Evolutionary conservation across 1,140 invertebrate genomes (phyloP), one percentile per base, ranked within the genome.

Genomic region (Luehdorfia chinensis): DNA sequence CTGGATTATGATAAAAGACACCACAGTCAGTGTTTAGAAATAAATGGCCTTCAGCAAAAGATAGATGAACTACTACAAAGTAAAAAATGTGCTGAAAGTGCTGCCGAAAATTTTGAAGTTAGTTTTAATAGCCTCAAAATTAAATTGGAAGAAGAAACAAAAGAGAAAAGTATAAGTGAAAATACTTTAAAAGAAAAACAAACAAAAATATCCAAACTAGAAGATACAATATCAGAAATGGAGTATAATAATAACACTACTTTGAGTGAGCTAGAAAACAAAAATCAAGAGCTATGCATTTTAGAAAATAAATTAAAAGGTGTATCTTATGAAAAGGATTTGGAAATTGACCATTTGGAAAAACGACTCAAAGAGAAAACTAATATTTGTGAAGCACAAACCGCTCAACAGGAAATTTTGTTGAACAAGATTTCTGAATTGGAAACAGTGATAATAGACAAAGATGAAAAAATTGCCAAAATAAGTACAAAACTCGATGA

Each of bases 401-500:
- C 36, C 2, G 46, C 23, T 9, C 46, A 68, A 47, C 43, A 32
- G 7, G 54, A 61, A 46, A 28, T 25, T 8, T 48, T 63, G n/a
- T 59, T 47, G 23, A 62, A 60, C 39, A 68, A 55, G 19, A 58
- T 61, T 41, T 33, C 32, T 34, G 64, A 70, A 45, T 44, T 73
- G n/a, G 53, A 73, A 34, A 12, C 14, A 1, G 53, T 48, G 19
- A 56, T 68, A 25, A 25, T 30, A 1, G 23, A 43, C 2, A 60
- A 59, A 50, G 58, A 51, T 55, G 48, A 57, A 44, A 44, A 67
- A 49, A 64, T 64, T 6, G 45, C 57, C 33, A 43, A 53, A 27
- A 45, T 75, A 19, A 55, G 59, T 47, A 43, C 39, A 14, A 53
- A 67, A 41, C 31, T 78, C 13, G 53, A 70, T 34, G 41, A 73